These are phyloP conservation scores for Microctonus aethiopoides DNA, from an alignment of 2,888 invertebrate species.

Conservation along the genomic window DNA sequence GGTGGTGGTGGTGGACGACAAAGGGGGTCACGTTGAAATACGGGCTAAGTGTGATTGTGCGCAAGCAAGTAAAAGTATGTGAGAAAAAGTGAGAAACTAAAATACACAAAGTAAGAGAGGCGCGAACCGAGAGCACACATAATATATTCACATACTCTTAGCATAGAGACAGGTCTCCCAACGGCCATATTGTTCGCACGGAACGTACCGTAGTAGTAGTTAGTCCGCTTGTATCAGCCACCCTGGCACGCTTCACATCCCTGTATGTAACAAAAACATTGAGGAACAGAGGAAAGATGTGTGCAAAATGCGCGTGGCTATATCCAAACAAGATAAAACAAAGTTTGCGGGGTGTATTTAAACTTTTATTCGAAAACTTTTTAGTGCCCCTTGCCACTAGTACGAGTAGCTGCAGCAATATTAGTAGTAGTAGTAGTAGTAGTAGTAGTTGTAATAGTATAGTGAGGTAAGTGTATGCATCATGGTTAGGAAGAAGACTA, in stretches of 20 bases:
- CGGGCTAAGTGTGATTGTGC: slow-evolving; percentile 47
- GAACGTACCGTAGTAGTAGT: slow-evolving; percentile 33
- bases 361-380: slow-evolving; percentile 67
- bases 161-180: slow-evolving; percentile 53
- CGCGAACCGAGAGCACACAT: slow-evolving; percentile 14
- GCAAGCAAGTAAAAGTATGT: slow-evolving; percentile 18
- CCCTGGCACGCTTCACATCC: not conserved
- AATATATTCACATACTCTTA: slow-evolving; percentile 54
- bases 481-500: slow-evolving; percentile 5
- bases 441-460: too few relatives aligned
- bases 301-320: not conserved
- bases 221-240: slow-evolving; percentile 11
- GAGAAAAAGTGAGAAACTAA: slow-evolving; percentile 34
- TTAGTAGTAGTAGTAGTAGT: too few relatives aligned
- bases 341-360: slow-evolving; percentile 63
- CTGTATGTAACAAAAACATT: not conserved
- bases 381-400: slow-evolving; percentile 48
- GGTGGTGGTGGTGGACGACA: slow-evolving; percentile 35
- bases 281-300: not conserved
- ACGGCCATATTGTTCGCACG: slow-evolving; percentile 53
- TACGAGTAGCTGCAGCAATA: too few relatives aligned
- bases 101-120: not conserved
- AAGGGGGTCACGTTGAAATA: slow-evolving; percentile 41
- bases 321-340: slow-evolving; percentile 47
- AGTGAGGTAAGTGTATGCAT: slow-evolving; percentile 11